phyloP scores from a whole-genome alignment of 2,113 vertebrate genomes.

The Pontoporia blainvillei region DNA sequence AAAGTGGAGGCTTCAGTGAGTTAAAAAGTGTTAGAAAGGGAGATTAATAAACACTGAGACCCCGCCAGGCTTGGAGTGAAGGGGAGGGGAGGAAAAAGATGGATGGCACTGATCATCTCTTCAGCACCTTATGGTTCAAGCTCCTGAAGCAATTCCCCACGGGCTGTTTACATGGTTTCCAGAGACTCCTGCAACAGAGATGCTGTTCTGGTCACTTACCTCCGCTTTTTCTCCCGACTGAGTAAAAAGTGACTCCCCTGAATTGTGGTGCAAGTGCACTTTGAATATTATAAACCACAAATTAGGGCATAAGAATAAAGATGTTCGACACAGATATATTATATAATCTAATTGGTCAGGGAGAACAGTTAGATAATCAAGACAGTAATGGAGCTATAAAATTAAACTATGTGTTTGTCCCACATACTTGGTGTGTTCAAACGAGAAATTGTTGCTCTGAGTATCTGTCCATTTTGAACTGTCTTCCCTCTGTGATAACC shows the following conservation, averaged over 20 bases:
- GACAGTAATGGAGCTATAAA: not conserved
- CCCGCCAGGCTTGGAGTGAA: not conserved
- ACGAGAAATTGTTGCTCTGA: not conserved
- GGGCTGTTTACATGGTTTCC: not conserved
- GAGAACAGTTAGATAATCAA: not conserved
- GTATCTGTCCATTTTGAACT: not conserved
- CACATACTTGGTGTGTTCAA: not conserved
- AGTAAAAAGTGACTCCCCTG: not conserved
- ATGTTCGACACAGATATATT: not conserved
- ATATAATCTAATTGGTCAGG: not conserved
- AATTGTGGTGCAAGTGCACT: not conserved
- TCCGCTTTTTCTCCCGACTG: not conserved
- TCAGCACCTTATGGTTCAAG: not conserved
- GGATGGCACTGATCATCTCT: not conserved
- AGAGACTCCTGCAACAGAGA: not conserved
- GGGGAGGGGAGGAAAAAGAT: not conserved
- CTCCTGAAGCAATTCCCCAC: not conserved
- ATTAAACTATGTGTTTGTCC: not conserved
- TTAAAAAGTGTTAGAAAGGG: not conserved
- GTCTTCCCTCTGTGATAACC: not conserved
- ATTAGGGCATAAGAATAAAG: not conserved
- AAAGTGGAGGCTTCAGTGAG: not conserved
- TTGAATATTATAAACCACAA: not conserved
- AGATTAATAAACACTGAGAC: not conserved
- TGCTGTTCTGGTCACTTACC: not conserved